A percentile compares a stretch with the other conserved stretches of the same genome.
phyloP scores from a whole-genome alignment of 2,113 vertebrate genomes.

The Gambusia affinis region DNA sequence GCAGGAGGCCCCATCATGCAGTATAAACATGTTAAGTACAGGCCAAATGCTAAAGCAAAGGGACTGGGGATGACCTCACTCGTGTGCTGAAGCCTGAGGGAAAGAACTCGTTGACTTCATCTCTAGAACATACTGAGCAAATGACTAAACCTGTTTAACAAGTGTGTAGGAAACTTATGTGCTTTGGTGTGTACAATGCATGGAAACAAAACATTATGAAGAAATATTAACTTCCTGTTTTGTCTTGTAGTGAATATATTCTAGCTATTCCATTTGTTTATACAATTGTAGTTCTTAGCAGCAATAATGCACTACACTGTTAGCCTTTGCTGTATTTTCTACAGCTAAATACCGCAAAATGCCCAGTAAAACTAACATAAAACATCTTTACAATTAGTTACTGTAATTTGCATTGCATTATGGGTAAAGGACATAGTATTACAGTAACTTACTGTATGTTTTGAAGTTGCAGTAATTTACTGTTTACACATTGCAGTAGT shows the following conservation, averaged over 20 bases:
- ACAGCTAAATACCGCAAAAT: too few relatives aligned
- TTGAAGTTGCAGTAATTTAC: too few relatives aligned
- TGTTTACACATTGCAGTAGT: too few relatives aligned
- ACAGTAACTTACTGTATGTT: too few relatives aligned
- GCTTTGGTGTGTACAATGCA: not conserved
- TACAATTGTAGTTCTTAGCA: too few relatives aligned
- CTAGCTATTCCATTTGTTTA: not conserved
- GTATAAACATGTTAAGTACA: conserved; percentile 56
- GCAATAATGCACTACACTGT: too few relatives aligned
- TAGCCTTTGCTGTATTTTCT: too few relatives aligned
- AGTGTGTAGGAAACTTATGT: not conserved
- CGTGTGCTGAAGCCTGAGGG: not conserved
- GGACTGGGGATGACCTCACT: conserved; percentile 58
- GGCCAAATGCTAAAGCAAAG: conserved; percentile 43
- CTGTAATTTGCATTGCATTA: too few relatives aligned
- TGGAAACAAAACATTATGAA: not conserved
- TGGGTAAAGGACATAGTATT: too few relatives aligned
- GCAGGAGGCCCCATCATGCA: conserved; percentile 56
- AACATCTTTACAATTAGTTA: too few relatives aligned
- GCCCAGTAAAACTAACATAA: too few relatives aligned
- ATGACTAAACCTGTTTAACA: not conserved
- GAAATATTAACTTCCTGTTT: not conserved
- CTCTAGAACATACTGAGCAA: conserved; percentile 13
- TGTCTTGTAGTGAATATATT: not conserved
- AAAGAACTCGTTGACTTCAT: conserved; percentile 12